Evolutionary conservation across 2,797 vertebrate species (phyloP).

Genomic region (Onychomys torridus): DNA sequence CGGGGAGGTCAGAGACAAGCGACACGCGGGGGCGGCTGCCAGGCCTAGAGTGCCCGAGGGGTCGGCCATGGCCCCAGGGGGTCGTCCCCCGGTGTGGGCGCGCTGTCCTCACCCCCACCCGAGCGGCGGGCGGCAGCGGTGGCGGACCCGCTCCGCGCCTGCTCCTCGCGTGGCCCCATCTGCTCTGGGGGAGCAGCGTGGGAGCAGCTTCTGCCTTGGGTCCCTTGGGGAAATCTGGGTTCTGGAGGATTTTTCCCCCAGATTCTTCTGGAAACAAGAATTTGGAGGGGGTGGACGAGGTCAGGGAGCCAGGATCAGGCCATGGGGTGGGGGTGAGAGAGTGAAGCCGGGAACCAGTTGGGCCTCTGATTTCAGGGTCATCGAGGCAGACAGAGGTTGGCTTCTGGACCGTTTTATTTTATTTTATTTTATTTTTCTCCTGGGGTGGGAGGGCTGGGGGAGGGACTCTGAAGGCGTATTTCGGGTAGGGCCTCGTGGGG

Average conservation of each 20-base stretch:
- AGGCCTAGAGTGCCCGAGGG: background rate
- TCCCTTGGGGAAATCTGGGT: background rate
- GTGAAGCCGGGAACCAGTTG: background rate
- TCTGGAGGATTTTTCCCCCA: constrained; percentile 28
- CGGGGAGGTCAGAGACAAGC: constrained; percentile 68
- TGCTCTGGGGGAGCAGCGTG: constrained; percentile 61
- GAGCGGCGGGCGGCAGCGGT: constrained; percentile 45
- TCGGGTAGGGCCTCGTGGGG: constrained; percentile 36
- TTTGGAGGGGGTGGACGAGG: background rate
- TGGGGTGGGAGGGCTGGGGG: background rate
- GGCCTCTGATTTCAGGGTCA: constrained; percentile 18
- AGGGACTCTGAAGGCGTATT: background rate
- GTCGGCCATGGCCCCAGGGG: background rate
- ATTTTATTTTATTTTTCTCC: background rate
- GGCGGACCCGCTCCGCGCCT: constrained; percentile 23
- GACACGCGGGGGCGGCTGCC: background rate
- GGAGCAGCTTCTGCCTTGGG: constrained; percentile 56
- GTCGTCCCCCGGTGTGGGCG: background rate
- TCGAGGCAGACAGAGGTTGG: background rate
- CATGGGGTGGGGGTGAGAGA: background rate
- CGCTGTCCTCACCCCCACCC: constrained; percentile 56
- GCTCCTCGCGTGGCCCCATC: constrained; percentile 61
- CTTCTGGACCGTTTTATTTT: background rate
- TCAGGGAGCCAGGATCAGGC: constrained; percentile 3
- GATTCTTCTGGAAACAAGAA: constrained; percentile 73